A percentile compares a stretch with the other conserved stretches of the same genome.
Conservation (phyloP, 2,113 vertebrate species). For the Notechis scutatus region DNA sequence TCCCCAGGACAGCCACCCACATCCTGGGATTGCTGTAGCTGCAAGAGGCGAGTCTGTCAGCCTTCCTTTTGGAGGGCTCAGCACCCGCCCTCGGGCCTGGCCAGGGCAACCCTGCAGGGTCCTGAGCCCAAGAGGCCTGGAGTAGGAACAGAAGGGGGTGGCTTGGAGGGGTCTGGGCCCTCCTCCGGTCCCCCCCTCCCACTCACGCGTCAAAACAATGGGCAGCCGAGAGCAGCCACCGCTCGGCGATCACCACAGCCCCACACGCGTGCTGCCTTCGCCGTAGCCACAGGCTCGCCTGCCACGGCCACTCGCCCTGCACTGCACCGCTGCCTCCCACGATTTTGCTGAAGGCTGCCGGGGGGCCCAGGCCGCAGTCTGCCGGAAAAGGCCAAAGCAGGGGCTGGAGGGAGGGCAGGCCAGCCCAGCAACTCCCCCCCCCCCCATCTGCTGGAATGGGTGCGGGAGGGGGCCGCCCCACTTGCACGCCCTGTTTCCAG, state of each 20-base stretch:
- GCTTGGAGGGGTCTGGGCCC: background rate
- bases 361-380: slow-evolving; percentile 83
- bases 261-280: slow-evolving; percentile 84
- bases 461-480: no score
- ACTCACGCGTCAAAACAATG: slow-evolving; percentile 87
- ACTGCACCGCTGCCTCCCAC: slow-evolving; percentile 81
- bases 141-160: background rate
- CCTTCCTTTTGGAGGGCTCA: background rate
- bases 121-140: background rate
- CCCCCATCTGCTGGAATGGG: background rate
- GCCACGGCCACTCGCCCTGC: slow-evolving; percentile 93
- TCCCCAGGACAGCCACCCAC: slow-evolving; percentile 89
- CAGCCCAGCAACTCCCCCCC: background rate
- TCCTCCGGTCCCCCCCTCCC: background rate
- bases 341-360: slow-evolving; percentile 74
- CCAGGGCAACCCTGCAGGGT: background rate
- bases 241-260: slow-evolving; percentile 84
- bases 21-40: slow-evolving; percentile 75
- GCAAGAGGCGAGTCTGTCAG: slow-evolving; percentile 13
- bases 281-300: slow-evolving; percentile 85
- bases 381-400: background rate
- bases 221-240: slow-evolving; percentile 89
- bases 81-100: fast-evolving
- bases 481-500: background rate
- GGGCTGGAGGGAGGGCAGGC: background rate